Percentiles rank a stretch among this genome's conserved stretches.
These are phyloP conservation scores for Saccostrea glomerata DNA, from an alignment of 1,140 invertebrate species.

Conservation along the genomic window DNA sequence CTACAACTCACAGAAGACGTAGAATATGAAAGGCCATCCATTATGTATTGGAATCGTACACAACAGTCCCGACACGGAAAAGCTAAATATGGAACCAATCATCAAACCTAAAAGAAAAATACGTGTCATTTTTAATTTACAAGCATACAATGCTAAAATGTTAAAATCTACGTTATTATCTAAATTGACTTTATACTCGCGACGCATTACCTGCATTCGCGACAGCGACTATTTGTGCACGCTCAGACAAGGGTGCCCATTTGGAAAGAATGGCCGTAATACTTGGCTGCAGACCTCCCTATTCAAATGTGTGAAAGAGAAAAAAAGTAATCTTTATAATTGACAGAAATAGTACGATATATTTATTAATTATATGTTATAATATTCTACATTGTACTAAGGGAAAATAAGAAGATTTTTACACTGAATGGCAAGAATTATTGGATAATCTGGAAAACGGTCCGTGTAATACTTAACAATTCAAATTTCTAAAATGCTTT, in stretches of 20 bases:
- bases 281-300: conserved; percentile 80
- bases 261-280: conserved; percentile 69
- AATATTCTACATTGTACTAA: too few species aligned
- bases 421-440: too few species aligned
- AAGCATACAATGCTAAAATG: too few species aligned
- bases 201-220: conserved; percentile 68
- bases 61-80: conserved; percentile 47
- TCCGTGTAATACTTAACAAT: too few species aligned
- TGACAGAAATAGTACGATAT: too few species aligned
- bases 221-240: conserved; percentile 69
- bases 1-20: conserved; percentile 54
- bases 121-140: neutral
- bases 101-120: conserved; percentile 44
- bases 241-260: conserved; percentile 76
- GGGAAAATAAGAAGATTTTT: too few species aligned
- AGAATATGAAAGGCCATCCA: conserved; percentile 62
- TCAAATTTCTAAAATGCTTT: too few species aligned
- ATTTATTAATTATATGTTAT: too few species aligned
- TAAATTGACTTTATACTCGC: too few species aligned
- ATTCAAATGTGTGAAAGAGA: conserved; percentile 2
- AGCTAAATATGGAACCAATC: conserved; percentile 50
- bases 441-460: too few species aligned
- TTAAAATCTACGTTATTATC: too few species aligned
- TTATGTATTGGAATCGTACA: conserved; percentile 49
- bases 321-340: too few species aligned